These are phyloP conservation scores for Lochmaea capreae DNA, from an alignment of 2,888 invertebrate genomes.

Conservation along the genomic window DNA sequence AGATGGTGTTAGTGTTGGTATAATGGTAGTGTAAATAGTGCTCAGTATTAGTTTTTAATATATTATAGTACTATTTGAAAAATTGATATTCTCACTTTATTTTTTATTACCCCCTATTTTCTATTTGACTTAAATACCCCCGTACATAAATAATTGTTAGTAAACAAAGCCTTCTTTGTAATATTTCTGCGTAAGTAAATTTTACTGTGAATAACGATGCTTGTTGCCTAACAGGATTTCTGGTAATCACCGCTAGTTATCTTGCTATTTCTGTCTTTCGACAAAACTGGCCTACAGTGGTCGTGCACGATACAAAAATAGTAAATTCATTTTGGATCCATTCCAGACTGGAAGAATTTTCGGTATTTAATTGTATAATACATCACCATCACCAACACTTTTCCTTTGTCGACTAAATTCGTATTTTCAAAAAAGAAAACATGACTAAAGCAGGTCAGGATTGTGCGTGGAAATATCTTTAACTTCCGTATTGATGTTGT, in stretches of 20 bases:
- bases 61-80: too few relatives aligned
- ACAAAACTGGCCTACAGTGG: not conserved
- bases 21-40: too few relatives aligned
- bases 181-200: too few relatives aligned
- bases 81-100: too few relatives aligned
- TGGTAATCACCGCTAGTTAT: not conserved
- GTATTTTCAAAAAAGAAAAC: slow-evolving; percentile 26
- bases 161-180: too few relatives aligned
- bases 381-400: slow-evolving; percentile 26
- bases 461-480: not conserved
- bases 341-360: slow-evolving; percentile 28
- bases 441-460: slow-evolving; percentile 5
- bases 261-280: not conserved
- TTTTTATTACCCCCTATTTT: too few relatives aligned
- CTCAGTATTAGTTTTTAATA: too few relatives aligned
- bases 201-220: not conserved
- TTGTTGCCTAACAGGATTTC: not conserved
- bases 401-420: slow-evolving; percentile 15
- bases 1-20: too few relatives aligned
- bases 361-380: slow-evolving; percentile 33
- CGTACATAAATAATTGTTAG: too few relatives aligned
- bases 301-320: slow-evolving; percentile 24
- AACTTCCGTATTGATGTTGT: slow-evolving; percentile 7
- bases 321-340: slow-evolving; percentile 31
- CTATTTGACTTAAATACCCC: too few relatives aligned